Evolutionary conservation across 2,797 vertebrate species (phyloP).

Genomic region (Oreochromis grahami): DNA sequence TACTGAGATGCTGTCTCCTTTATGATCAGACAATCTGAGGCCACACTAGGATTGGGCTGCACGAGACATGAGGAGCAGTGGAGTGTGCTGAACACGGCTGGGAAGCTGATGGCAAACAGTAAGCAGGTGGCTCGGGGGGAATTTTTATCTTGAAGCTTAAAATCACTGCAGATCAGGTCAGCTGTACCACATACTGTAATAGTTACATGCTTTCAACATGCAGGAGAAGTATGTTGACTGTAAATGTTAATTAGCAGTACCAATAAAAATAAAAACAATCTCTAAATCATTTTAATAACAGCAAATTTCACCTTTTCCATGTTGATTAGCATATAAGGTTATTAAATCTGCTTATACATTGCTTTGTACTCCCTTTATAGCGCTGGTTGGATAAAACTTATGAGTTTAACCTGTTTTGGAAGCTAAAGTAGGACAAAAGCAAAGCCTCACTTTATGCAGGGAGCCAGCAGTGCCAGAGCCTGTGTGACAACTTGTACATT

Average conservation of each 20-base stretch:
- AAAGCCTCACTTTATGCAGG: slow-evolving; percentile 9
- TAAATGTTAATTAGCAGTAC: not conserved
- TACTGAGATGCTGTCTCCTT: not conserved
- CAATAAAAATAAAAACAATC: fast-evolving
- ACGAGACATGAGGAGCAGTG: not conserved
- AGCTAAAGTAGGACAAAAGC: slow-evolving; percentile 33
- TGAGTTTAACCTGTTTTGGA: slow-evolving; percentile 10
- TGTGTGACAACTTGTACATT: not conserved
- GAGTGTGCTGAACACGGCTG: slow-evolving; percentile 4
- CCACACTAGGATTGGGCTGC: slow-evolving; percentile 10
- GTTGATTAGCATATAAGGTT: not conserved
- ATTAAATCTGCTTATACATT: not conserved
- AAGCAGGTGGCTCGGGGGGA: not conserved
- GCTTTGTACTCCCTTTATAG: slow-evolving; percentile 3
- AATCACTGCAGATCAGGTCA: not conserved
- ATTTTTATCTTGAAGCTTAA: slow-evolving; percentile 24
- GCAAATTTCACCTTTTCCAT: not conserved
- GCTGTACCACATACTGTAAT: not conserved
- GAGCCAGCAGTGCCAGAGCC: not conserved
- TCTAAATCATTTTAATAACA: not conserved
- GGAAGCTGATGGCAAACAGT: slow-evolving; percentile 28
- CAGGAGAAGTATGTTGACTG: not conserved
- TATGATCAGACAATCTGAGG: slow-evolving; percentile 13
- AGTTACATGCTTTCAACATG: not conserved
- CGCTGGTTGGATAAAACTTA: not conserved